Conservation (phyloP, 2,888 invertebrate genomes). For the Macrosiphum euphorbiae region DNA sequence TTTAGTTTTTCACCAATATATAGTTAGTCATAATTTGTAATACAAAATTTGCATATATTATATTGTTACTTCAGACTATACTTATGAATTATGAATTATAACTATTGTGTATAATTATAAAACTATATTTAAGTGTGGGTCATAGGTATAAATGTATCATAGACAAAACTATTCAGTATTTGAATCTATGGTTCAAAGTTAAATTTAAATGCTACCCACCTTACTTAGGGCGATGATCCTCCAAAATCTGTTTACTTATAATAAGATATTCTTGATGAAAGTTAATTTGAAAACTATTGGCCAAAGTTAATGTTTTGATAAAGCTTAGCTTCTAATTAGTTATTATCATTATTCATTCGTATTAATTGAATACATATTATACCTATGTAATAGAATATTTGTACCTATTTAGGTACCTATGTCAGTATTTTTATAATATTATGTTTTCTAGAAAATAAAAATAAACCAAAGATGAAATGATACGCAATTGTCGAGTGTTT, state of each 20-base stretch:
- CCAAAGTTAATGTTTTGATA: not conserved
- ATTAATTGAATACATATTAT: not conserved
- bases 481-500: not conserved
- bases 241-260: not conserved
- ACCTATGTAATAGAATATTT: not conserved
- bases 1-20: not conserved
- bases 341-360: not conserved
- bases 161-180: not conserved
- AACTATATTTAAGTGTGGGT: not conserved
- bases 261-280: not conserved
- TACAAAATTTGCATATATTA: not conserved
- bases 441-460: not conserved
- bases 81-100: not conserved
- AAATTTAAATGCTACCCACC: not conserved
- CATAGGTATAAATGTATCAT: not conserved
- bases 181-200: not conserved
- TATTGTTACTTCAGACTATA: not conserved
- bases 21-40: conserved; percentile 12
- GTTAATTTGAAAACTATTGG: not conserved
- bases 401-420: not conserved
- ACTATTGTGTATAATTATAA: not conserved
- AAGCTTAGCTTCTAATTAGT: not conserved
- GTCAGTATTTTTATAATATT: not conserved
- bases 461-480: not conserved
- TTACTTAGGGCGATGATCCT: not conserved